phyloP scores from a whole-genome alignment of 2,888 invertebrate species.

The Masnerella sp. region DNA sequence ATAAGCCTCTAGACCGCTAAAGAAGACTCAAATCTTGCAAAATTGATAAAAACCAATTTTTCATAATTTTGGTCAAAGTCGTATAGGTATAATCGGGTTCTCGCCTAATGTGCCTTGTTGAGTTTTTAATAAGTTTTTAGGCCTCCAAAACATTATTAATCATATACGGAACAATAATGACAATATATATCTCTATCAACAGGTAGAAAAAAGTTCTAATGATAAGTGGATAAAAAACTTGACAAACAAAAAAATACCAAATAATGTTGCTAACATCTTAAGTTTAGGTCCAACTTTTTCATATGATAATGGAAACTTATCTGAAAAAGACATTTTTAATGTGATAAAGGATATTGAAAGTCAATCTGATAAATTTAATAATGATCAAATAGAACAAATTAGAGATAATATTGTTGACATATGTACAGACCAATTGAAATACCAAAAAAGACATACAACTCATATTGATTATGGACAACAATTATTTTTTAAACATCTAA shows the following conservation, averaged over 20 bases:
- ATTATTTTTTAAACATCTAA: neutral
- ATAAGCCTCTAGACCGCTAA: no score
- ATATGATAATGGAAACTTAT: neutral
- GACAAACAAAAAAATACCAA: neutral
- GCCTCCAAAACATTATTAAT: no score
- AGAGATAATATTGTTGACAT: neutral
- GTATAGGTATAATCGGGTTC: no score
- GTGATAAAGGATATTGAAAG: slow-evolving; percentile 5
- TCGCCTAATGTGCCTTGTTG: no score
- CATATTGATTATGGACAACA: neutral
- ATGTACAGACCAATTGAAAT: neutral
- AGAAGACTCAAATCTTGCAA: no score
- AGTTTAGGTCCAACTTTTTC: slow-evolving; percentile 8
- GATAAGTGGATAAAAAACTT: slow-evolving; percentile 11
- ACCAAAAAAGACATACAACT: neutral
- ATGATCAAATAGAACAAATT: neutral
- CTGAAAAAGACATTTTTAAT: slow-evolving; percentile 2
- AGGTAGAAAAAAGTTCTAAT: no score
- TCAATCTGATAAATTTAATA: neutral
- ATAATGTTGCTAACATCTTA: neutral
- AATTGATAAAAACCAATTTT: no score
- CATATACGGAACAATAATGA: no score
- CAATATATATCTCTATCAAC: no score
- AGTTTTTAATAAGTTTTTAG: no score
- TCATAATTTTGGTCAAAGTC: no score